These are phyloP conservation scores for Macropis europaea DNA, from an alignment of 2,888 invertebrate genomes.

Conservation along the genomic window DNA sequence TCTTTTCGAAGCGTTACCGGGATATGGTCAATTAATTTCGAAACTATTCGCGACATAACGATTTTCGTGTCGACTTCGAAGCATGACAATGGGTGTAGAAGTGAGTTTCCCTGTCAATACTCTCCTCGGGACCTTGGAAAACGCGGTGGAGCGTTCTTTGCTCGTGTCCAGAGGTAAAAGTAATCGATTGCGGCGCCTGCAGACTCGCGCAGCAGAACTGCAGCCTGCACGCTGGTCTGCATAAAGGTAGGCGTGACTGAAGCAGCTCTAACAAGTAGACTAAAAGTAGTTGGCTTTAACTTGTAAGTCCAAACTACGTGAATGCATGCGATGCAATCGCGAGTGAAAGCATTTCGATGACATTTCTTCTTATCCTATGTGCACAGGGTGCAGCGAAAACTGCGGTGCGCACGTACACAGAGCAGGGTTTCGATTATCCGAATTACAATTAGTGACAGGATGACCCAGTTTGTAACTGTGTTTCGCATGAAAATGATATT, in stretches of 20 bases:
- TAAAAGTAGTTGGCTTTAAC: too few relatives aligned
- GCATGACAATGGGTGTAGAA: conserved; percentile 3
- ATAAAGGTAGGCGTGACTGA: conserved; percentile 59
- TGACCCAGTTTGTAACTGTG: too few relatives aligned
- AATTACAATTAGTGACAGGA: too few relatives aligned
- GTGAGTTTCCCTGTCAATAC: conserved; percentile 38
- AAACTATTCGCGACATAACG: not conserved
- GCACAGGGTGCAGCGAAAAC: too few relatives aligned
- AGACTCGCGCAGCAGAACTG: conserved; percentile 60
- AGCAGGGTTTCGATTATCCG: too few relatives aligned
- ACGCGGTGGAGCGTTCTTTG: conserved; percentile 49
- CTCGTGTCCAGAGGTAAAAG: conserved; percentile 57
- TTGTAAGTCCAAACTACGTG: conserved; percentile 36
- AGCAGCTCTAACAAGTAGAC: conserved; percentile 33
- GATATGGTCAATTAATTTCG: not conserved
- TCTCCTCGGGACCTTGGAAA: conserved; percentile 46
- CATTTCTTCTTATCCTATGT: too few relatives aligned
- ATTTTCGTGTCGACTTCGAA: not conserved
- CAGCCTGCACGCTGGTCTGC: conserved; percentile 56
- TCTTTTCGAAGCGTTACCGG: not conserved
- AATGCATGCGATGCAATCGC: conserved; percentile 17
- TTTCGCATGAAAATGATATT: too few relatives aligned
- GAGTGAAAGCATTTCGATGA: not conserved
- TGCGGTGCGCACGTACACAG: too few relatives aligned
- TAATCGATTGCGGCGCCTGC: conserved; percentile 65